Base-by-base conservation (phyloP, 2,888 invertebrate genomes). In the Sthenelais limicola region DNA sequence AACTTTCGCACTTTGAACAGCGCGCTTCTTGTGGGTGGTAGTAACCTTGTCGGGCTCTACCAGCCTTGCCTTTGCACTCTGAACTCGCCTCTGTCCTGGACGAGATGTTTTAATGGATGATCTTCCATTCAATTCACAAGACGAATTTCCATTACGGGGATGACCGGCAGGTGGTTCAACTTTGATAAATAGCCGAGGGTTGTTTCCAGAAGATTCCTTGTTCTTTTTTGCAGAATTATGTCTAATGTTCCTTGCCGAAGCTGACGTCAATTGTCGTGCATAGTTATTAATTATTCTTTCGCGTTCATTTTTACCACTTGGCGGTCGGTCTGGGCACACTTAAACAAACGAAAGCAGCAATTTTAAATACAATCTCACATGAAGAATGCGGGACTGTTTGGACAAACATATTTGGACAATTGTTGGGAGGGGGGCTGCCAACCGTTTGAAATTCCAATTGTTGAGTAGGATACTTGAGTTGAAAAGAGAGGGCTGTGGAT, bases 281-380 rank as follows among this genome's bases (percentile, higher is more conserved):
- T 62, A 62, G 35, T n/a, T 62, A 28, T 24, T 62, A 43, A 62
- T 62, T 35, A 62, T 35, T 24, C 43, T 62, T 35, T 62, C 62
- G 24, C 62, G 35, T 5, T 62, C 62, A 2, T 43, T 21, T 28
- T 62, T 62, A n/a, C 62, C 62, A 38, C 62, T 62, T 1, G 62
- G 62, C 15, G 62, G 62, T n/a, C 62, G n/a, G 24, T 38, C 15
- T 7, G 62, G 35, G 3, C 21, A 18, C 7, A 35, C 62, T 62
- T 9, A 21, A 24, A n/a, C n/a, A n/a, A n/a, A n/a, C n/a, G n/a
- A n/a, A n/a, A n/a, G n/a, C n/a, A n/a, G n/a, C n/a, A n/a, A n/a
- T n/a, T n/a, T n/a, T n/a, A n/a, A n/a, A n/a, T n/a, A n/a, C n/a
- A n/a, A n/a, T n/a, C n/a, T n/a, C n/a, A n/a, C n/a, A n/a, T n/a